These are phyloP conservation scores for human (Homo sapiens) DNA, from an alignment of 2,113 vertebrate genomes.

Conservation along the genomic window GRCh38 chr5:94002501-94003000, in stretches of 20 bases:
- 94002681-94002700: background rate
- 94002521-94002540: background rate
- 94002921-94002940: background rate
- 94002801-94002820: conserved; percentile 39
- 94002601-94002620: background rate
- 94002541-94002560: background rate
- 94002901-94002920: background rate
- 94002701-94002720: background rate
- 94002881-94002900: background rate
- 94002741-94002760: background rate
- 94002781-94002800: conserved; percentile 33
- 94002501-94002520: background rate
- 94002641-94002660: background rate
- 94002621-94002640: background rate
- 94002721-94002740: conserved; percentile 43
- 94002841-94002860: conserved; percentile 24
- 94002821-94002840: conserved; percentile 21
- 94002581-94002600: background rate
- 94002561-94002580: background rate
- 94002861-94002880: conserved; percentile 2
- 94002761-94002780: background rate
- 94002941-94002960: background rate
- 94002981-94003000: background rate
- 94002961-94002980: background rate
- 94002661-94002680: background rate